Percentiles rank a stretch among this genome's conserved stretches.
Conservation (phyloP, 2,888 invertebrate genomes). For the Aethes cnicana region DNA sequence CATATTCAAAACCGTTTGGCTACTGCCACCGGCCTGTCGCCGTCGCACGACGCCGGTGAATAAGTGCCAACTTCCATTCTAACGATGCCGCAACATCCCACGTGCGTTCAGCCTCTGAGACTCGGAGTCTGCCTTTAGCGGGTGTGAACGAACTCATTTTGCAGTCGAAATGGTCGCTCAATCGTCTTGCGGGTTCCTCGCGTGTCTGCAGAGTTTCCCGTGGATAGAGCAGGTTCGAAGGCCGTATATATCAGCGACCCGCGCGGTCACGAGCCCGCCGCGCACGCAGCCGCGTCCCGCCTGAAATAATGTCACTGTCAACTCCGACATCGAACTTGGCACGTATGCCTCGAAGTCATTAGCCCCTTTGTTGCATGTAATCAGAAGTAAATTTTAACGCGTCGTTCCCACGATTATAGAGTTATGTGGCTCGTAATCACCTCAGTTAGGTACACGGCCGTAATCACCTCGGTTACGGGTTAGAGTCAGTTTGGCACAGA, state of each 20-base stretch:
- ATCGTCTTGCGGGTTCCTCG: constrained; percentile 45
- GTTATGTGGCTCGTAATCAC: constrained; percentile 22
- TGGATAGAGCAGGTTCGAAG: constrained; percentile 49
- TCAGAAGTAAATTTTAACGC: constrained; percentile 25
- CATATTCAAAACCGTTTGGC: constrained; percentile 8
- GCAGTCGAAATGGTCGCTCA: constrained; percentile 67
- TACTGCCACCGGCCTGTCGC: constrained; percentile 10
- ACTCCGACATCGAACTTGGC: constrained; percentile 33
- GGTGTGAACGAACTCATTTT: constrained; percentile 78
- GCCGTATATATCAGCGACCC: constrained; percentile 49
- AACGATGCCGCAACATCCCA: constrained; percentile 51
- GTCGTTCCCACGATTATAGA: constrained; percentile 28
- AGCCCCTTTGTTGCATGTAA: constrained; percentile 25
- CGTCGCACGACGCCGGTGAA: constrained; percentile 11
- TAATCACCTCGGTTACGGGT: constrained; percentile 8
- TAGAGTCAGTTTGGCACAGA: constrained; percentile 12
- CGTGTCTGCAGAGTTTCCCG: constrained; percentile 50
- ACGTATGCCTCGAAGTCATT: constrained; percentile 27
- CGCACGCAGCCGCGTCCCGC: constrained; percentile 42
- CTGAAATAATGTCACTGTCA: constrained; percentile 39
- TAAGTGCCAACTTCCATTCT: constrained; percentile 20
- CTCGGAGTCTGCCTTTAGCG: constrained; percentile 55
- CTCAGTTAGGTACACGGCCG: constrained; percentile 12
- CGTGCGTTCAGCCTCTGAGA: constrained; percentile 59
- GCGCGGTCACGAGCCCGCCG: constrained; percentile 45